A percentile compares a stretch with the other conserved stretches of the same genome.
These are phyloP conservation scores for Ryuthela nishihirai DNA, from an alignment of 2,888 invertebrate species.

Conservation along the genomic window DNA sequence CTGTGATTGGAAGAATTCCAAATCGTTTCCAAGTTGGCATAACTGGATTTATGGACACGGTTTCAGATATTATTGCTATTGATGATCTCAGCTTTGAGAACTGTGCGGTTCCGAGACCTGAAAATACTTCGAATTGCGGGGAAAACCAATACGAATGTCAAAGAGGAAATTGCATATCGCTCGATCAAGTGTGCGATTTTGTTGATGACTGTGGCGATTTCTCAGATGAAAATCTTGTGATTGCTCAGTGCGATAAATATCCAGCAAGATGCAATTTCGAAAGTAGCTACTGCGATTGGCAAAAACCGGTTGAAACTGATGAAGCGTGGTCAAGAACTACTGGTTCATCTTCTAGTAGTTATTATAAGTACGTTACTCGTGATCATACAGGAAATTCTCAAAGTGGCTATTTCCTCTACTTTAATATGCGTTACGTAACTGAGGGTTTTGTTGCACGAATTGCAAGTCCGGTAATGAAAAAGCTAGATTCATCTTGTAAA, in stretches of 20 bases:
- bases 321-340: neutral
- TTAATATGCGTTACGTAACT: neutral
- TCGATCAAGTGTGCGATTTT: conserved; percentile 27
- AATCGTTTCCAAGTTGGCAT: conserved; percentile 18
- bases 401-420: conserved; percentile 22
- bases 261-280: conserved; percentile 37
- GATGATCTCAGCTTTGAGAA: conserved; percentile 34
- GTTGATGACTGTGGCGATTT: conserved; percentile 37
- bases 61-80: conserved; percentile 19
- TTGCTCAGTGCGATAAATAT: conserved; percentile 22
- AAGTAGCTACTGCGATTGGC: conserved; percentile 26
- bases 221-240: conserved; percentile 27
- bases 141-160: conserved; percentile 20
- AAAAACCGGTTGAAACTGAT: conserved; percentile 6
- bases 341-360: neutral
- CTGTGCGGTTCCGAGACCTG: conserved; percentile 20
- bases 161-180: conserved; percentile 29
- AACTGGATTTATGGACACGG: conserved; percentile 2
- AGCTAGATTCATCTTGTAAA: conserved; percentile 9
- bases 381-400: conserved; percentile 35
- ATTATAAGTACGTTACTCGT: conserved; percentile 1
- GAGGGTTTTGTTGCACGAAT: conserved; percentile 19
- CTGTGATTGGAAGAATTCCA: conserved; percentile 18
- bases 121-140: conserved; percentile 2
- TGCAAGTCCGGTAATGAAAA: conserved; percentile 26